These are phyloP conservation scores for Tenthredo livida DNA, from an alignment of 2,888 invertebrate species.

Conservation along the genomic window DNA sequence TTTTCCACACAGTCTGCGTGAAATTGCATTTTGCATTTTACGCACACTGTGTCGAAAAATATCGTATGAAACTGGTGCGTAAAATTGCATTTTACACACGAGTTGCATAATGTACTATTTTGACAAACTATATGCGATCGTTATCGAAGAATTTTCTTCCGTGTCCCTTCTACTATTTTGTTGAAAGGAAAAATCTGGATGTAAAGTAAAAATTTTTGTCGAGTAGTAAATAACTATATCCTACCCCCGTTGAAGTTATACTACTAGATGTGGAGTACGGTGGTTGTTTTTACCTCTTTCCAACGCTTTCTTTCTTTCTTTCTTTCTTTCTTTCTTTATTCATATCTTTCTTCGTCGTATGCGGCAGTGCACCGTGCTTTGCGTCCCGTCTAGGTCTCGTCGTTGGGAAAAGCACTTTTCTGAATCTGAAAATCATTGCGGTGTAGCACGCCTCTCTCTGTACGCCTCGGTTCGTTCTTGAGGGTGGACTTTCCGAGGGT, in stretches of 20 bases:
- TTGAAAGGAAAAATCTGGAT: background rate
- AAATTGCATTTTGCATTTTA: too few species aligned
- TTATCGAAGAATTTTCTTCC: too few species aligned
- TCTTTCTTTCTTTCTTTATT: background rate
- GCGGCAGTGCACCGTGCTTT: background rate
- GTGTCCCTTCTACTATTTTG: too few species aligned
- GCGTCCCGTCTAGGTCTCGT: background rate
- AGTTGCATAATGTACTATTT: too few species aligned
- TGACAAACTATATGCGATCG: too few species aligned
- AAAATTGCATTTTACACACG: too few species aligned
- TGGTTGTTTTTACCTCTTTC: background rate
- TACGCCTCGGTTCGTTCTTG: slow-evolving; percentile 9
- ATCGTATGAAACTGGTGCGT: too few species aligned
- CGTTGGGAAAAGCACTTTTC: slow-evolving; percentile 27
- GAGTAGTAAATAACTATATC: background rate
- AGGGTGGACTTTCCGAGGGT: background rate
- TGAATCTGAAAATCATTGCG: slow-evolving; percentile 37
- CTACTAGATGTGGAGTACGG: background rate
- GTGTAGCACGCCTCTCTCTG: slow-evolving; percentile 1
- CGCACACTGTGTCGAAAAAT: too few species aligned
- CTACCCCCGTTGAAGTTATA: background rate
- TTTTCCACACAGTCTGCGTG: too few species aligned
- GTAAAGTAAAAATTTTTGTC: background rate
- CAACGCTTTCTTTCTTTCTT: background rate
- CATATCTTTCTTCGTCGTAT: slow-evolving; percentile 3